Base-by-base conservation (phyloP, 1,140 invertebrate species). In the Drosophila pandora region DNA sequence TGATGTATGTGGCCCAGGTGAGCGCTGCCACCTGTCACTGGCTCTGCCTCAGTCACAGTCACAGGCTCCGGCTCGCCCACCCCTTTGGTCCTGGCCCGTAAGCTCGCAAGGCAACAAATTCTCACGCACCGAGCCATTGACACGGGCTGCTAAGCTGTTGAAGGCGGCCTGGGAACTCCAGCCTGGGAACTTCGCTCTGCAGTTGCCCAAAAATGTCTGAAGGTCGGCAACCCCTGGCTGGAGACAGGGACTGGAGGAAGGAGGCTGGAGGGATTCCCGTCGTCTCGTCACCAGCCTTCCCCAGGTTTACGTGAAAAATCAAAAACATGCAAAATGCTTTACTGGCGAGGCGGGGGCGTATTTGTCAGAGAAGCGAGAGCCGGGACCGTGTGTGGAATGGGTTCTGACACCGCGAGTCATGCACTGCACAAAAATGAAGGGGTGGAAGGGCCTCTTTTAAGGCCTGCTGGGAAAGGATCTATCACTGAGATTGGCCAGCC, bases 101-200 rank as follows among this genome's bases (percentile, higher is more conserved):
- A 88, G 83, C 82, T 69, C 53, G 52, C 30, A 55, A 52, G 64
- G 78, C 59, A 82, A 82, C 75, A 88, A 79, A 87, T 87, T 88
- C 79, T 73, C 82, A 87, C 82, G 82, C 82, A 81, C 82, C 56
- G 34, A 75, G 59, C 79, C 70, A 87, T 82, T 87, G 82, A 87
- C 82, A 87, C 83, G 83, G 78, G 48, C 82, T 61, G 78, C 83
- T 87, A 88, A 88, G 79, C 78, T 88, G 77, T 60, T 64, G 49
- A 57, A 59, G 60, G 73, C 45, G 60, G 50, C 48, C 47, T 79
- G 76, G 59, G 76, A 69, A 68, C 58, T 48, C 47, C 47, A 28
- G 25, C 63, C 63, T n/a, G n/a, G n/a, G n/a, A n/a, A n/a, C n/a
- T 64, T 63, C n/a, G 10, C 63, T 13, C 45, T 30, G 37, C 49